Evolutionary conservation across 1,140 invertebrate genomes (phyloP).

Genomic region (Thaumatotibia leucotreta): DNA sequence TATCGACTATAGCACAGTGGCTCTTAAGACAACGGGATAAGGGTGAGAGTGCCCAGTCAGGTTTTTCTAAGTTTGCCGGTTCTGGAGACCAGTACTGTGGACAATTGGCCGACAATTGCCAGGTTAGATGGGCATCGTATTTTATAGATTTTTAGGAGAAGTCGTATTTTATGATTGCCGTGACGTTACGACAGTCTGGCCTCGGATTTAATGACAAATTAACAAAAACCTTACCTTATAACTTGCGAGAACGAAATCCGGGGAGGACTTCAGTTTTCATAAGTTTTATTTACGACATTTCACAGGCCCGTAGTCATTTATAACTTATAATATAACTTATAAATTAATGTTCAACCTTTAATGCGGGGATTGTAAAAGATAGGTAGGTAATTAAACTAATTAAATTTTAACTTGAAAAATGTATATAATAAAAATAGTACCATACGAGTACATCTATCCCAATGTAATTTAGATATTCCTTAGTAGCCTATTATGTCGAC

Average conservation of each 20-base stretch:
- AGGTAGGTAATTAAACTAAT: too few relatives aligned
- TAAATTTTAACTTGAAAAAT: too few relatives aligned
- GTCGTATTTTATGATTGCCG: constrained; percentile 48
- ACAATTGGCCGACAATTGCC: constrained; percentile 60
- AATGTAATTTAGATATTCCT: too few relatives aligned
- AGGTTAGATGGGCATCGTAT: constrained; percentile 42
- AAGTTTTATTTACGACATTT: too few relatives aligned
- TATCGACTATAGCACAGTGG: not conserved
- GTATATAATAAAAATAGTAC: too few relatives aligned
- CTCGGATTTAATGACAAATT: constrained; percentile 27
- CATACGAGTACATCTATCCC: too few relatives aligned
- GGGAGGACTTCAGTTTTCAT: not conserved
- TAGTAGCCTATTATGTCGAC: too few relatives aligned
- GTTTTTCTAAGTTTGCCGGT: not conserved
- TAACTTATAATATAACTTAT: too few relatives aligned
- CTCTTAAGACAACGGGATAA: not conserved
- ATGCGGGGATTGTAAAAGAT: too few relatives aligned
- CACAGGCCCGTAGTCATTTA: too few relatives aligned
- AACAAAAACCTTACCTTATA: constrained; percentile 14
- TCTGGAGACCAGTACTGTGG: constrained; percentile 36
- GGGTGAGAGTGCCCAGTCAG: not conserved
- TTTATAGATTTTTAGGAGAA: constrained; percentile 55
- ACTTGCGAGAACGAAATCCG: not conserved
- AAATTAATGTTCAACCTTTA: too few relatives aligned
- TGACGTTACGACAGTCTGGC: constrained; percentile 28